A percentile compares a stretch with the other conserved stretches of the same genome.
phyloP scores from a whole-genome alignment of 2,113 vertebrate species.

The Myrmecophaga tridactyla region DNA sequence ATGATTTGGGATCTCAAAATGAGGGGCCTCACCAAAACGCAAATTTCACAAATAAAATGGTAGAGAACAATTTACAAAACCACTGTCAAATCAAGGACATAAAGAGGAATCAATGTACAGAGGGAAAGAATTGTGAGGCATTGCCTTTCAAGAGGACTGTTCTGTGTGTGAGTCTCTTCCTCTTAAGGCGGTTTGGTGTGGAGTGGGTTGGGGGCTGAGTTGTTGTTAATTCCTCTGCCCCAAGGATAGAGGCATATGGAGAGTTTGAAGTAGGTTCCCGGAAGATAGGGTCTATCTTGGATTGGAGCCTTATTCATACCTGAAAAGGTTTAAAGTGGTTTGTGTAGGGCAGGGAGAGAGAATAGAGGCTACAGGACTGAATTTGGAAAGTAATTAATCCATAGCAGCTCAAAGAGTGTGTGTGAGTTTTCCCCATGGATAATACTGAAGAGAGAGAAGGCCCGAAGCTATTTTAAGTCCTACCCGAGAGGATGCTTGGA shows the following conservation, averaged over 20 bases:
- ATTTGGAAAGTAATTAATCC: neutral
- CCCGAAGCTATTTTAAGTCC: neutral
- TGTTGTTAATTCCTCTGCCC: slow-evolving; percentile 6
- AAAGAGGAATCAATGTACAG: neutral
- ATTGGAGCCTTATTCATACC: neutral
- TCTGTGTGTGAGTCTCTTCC: slow-evolving; percentile 12
- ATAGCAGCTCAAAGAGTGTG: neutral
- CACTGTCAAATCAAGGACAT: neutral
- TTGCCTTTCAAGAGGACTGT: neutral
- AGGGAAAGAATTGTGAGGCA: neutral
- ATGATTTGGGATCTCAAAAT: neutral
- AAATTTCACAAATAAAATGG: neutral
- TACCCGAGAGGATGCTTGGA: neutral
- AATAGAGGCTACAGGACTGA: neutral
- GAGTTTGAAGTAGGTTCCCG: neutral
- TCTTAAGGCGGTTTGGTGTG: neutral
- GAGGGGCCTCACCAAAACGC: neutral
- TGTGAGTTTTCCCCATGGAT: neutral
- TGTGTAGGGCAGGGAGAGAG: neutral
- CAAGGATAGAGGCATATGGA: slow-evolving; percentile 18
- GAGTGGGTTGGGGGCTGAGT: neutral
- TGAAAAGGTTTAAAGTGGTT: slow-evolving; percentile 2
- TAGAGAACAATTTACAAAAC: neutral
- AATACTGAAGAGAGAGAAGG: neutral
- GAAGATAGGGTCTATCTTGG: neutral